Percentiles rank a stretch among this genome's conserved stretches.
These are phyloP conservation scores for Setipinna tenuifilis DNA, from an alignment of 2,797 vertebrate species.

Conservation along the genomic window DNA sequence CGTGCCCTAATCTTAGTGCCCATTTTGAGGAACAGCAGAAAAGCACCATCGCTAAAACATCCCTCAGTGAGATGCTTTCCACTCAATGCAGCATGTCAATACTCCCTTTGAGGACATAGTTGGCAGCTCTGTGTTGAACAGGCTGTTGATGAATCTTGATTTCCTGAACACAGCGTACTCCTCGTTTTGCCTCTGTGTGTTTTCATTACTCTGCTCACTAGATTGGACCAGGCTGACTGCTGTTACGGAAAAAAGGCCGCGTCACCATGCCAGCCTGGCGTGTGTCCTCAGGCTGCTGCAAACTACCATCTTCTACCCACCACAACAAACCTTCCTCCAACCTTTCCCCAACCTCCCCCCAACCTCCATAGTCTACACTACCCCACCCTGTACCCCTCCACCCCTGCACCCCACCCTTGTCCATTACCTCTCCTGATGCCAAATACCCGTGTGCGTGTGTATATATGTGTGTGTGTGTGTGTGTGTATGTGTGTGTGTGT, in stretches of 20 bases:
- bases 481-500: neutral
- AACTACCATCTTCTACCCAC: neutral
- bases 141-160: constrained; percentile 7
- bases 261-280: neutral
- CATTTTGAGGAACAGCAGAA: too few species aligned
- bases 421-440: neutral
- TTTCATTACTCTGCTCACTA: neutral
- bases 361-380: too few species aligned
- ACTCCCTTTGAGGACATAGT: neutral
- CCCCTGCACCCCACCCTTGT: neutral
- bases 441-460: neutral
- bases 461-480: neutral
- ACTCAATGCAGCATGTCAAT: neutral
- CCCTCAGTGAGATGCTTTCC: too few species aligned
- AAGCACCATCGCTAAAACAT: too few species aligned
- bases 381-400: too few species aligned
- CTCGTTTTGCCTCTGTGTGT: neutral
- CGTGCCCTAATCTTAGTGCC: too few species aligned
- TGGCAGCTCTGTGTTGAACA: neutral
- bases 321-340: neutral
- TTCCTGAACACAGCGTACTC: neutral
- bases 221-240: neutral
- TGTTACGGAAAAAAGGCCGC: neutral
- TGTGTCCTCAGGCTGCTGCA: neutral
- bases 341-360: too few species aligned